Evolutionary conservation across 2,113 vertebrate species (phyloP).

Genomic region (Tupaia chinensis): DNA sequence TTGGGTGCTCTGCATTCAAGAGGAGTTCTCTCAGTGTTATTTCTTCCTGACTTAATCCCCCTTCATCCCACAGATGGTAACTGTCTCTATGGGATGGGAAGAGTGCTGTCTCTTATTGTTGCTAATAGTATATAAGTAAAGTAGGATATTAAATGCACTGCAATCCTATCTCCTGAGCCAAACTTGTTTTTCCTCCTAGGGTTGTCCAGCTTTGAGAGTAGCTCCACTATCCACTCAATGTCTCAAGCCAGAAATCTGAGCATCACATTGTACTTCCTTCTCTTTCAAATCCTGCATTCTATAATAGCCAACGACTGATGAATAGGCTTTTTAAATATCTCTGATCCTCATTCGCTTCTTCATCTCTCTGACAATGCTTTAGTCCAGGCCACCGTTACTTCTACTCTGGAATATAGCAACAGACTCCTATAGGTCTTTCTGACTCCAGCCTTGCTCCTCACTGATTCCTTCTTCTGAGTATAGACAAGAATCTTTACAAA

Average conservation of each 20-base stretch:
- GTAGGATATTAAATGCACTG: neutral
- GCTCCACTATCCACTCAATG: fast-evolving
- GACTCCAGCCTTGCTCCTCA: neutral
- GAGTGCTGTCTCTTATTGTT: neutral
- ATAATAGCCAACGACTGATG: neutral
- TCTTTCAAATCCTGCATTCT: neutral
- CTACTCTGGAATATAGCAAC: neutral
- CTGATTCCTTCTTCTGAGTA: neutral
- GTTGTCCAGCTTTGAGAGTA: neutral
- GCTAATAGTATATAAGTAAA: neutral
- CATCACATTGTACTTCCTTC: neutral
- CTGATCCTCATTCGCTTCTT: neutral
- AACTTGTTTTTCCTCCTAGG: neutral
- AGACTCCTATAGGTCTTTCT: neutral
- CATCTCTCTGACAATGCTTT: neutral
- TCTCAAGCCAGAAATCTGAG: neutral
- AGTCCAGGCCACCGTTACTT: neutral
- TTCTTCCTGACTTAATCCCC: neutral
- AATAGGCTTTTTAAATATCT: neutral
- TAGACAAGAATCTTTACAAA: neutral
- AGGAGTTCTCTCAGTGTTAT: neutral
- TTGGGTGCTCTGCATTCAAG: neutral
- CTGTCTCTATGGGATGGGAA: neutral
- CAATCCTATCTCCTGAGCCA: neutral
- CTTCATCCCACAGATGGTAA: neutral